Base-by-base conservation (phyloP, 92 coral and sea anemone species). In the Micromussa lordhowensis region DNA sequence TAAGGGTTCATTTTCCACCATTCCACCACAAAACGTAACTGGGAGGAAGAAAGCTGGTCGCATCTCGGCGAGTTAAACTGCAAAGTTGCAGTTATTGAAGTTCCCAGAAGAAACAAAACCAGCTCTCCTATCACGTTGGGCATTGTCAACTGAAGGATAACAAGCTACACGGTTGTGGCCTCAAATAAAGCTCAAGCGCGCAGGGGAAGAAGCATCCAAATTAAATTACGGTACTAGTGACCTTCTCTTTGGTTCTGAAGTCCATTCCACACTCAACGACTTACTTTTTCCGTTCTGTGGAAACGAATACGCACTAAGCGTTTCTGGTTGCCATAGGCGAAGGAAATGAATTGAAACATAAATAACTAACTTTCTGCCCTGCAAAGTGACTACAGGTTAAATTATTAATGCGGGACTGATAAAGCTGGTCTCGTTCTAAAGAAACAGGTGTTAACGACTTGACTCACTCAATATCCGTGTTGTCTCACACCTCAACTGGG, bases 1-100 rank as follows among this genome's bases (percentile, higher is more conserved):
- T 87, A 87, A 40, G 90, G 82, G 4, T 69, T 51, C 2, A 66
- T 30, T 35, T 24, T 44, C 69, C 70, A 63, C 79, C 58, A 87
- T 64, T 79, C 85, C 36, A 57, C 87, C 7, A 40, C 80, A 54
- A 84, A 55, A 55, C 68, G 16, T 57, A 49, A 36, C 54, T 34
- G 7, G n/a, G 80, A 53, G 21, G 55, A 84, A n/a, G 80, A 73
- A 17, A 84, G 71, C 24, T 84, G 70, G 54, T 34, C 40, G 21
- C 87, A 84, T 40, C 54, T 84, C 34, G 69, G 28, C 17, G 77
- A 55, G 7, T 51, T 55, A 34, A 54, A 44, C 49, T 48, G 71
- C 31, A 34, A 14, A 24, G 26, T 36, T 16, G 35, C 71, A 35
- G 48, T 12, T 31, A 29, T 34, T 32, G 57, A 8, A 19, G 35